phyloP scores from a whole-genome alignment of 2,797 vertebrate species.

The Phaenicophaeus curvirostris region DNA sequence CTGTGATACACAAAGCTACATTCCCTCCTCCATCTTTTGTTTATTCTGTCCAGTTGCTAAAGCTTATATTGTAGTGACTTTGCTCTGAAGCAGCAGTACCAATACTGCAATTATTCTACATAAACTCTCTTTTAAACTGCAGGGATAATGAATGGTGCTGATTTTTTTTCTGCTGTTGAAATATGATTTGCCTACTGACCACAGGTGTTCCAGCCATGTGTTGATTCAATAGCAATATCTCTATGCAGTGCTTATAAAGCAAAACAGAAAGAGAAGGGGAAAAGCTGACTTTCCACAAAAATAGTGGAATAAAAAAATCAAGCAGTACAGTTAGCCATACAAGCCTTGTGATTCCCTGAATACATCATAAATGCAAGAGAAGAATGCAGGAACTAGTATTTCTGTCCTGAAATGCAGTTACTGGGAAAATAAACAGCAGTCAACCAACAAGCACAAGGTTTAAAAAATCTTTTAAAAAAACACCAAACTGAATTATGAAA shows the following conservation, averaged over 20 bases:
- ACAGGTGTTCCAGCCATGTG: neutral
- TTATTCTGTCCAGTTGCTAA: constrained; percentile 24
- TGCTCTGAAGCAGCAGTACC: neutral
- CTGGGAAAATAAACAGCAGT: neutral
- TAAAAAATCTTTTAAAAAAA: neutral
- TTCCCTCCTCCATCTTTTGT: neutral
- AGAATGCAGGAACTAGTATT: neutral
- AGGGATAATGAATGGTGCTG: constrained; percentile 47
- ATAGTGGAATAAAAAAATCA: neutral
- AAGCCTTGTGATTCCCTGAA: neutral
- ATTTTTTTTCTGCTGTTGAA: neutral
- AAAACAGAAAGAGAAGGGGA: neutral
- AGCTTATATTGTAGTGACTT: neutral
- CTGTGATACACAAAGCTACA: neutral
- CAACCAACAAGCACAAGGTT: too few relatives aligned
- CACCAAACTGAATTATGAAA: neutral
- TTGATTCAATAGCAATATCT: neutral
- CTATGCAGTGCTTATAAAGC: neutral
- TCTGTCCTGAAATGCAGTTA: neutral
- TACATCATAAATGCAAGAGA: neutral
- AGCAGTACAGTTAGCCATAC: neutral
- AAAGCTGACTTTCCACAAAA: neutral
- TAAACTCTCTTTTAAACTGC: constrained; percentile 32
- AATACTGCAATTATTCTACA: constrained; percentile 40
- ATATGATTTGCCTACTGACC: constrained; percentile 46